Conservation (phyloP, 2,797 vertebrate species). For the Lutjanus argentimaculatus region DNA sequence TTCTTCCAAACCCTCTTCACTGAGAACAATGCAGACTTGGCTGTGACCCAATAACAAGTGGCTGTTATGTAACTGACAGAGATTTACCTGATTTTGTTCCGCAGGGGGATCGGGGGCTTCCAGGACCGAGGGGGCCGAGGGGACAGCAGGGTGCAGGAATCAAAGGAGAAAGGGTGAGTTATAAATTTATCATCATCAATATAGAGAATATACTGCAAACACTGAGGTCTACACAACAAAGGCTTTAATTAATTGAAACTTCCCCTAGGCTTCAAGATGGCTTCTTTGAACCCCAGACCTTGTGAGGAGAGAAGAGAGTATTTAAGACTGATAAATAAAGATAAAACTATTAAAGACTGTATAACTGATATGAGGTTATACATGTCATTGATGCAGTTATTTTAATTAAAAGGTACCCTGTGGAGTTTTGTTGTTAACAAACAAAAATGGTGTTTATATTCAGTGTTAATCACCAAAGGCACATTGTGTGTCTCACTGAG, state of each 20-base stretch:
- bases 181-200: conserved; percentile 75
- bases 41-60: conserved; percentile 48
- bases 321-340: conserved; percentile 48
- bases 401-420: neutral
- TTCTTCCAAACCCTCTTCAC: conserved; percentile 21
- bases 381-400: neutral
- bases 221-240: conserved; percentile 63
- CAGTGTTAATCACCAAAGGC: neutral
- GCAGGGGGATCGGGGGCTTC: conserved; percentile 91
- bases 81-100: conserved; percentile 68
- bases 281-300: too few relatives aligned
- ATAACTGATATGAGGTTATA: neutral
- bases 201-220: conserved; percentile 12
- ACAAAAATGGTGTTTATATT: too few relatives aligned
- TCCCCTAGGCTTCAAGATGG: conserved; percentile 36
- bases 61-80: conserved; percentile 55
- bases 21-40: conserved; percentile 65
- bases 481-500: neutral
- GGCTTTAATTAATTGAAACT: conserved; percentile 61
- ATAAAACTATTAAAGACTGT: conserved; percentile 27
- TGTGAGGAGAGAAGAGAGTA: conserved; percentile 35
- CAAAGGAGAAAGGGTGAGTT: conserved; percentile 93
- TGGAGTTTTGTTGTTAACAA: neutral
- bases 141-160: conserved; percentile 90
- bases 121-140: conserved; percentile 88